Base-by-base conservation (phyloP, 2,888 invertebrate genomes). In the Cheilosia impressa region DNA sequence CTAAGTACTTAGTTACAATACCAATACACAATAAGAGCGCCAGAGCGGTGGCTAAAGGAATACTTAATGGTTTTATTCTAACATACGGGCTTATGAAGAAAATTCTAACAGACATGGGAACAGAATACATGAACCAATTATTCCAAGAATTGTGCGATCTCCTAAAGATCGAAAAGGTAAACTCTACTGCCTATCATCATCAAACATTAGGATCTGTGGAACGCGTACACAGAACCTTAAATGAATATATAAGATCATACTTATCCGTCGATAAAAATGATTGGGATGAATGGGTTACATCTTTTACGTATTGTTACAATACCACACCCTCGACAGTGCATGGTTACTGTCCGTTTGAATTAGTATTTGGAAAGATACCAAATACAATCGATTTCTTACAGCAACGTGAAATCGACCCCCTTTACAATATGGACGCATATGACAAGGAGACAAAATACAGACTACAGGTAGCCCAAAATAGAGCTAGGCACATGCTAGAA, bases 241-340 rank as follows among this genome's bases (percentile, higher is more conserved):
- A 55, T 15, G 53, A 55, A 27, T 55, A 27, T 55, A 50, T 31
- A 31, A 27, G 65, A 2, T 52, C 65, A 31, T 65, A 65, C 38
- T 38, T 65, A 65, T 65, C 65, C 19, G 2, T 65, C 31, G 31
- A 34, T 19, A 52, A 50, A 66, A 50, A 66, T 52, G 65, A 66
- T 38, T 52, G 50, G 65, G 45, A 45, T 45, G 45, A 62, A 22
- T 62, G 45, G 43, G 24, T 65, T 52, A 31, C 34, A 19, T 52
- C 34, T 24, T 27, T 55, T 27, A 27, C 27, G 15, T 52, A 52
- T 13, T 66, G 50, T 41, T 38, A 66, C 13, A 66, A 53, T 52
- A 53, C 65, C 27, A 66, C 52, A 13, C 53, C 43, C 34, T 66
- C 66, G 50, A 66, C 53, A 15, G 41, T 53, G 7, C 52, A 66